Evolutionary conservation across 2,888 invertebrate species (phyloP), one percentile per base, ranked within the genome.

Genomic region (Sinopyrophorus schimmeli): DNA sequence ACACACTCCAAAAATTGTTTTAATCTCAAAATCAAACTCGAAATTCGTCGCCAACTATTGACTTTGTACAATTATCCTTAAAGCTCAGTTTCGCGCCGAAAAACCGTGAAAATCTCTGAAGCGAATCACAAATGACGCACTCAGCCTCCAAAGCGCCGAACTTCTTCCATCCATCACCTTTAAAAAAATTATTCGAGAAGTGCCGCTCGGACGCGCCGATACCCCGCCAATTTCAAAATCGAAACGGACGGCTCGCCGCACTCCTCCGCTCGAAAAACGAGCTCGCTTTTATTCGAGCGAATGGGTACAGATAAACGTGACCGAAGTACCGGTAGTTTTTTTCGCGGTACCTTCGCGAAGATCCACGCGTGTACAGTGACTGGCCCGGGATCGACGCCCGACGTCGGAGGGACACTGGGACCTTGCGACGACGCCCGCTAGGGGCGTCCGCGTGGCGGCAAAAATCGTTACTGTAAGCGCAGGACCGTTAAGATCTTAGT

Each of bases 401-500:
- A 62, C 66, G 71, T 66, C 68, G 62, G 66, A 67, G 62, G 68
- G 69, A 70, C 68, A 72, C 71, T 72, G 66, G 62, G 53, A 55
- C 60, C 57, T 71, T 68, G 59, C 14, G 48, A 48, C 54, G 54
- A 53, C 42, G 57, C 64, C 47, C 71, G 65, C 46, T 40, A 60
- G 66, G 53, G 67, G 71, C 69, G 66, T 61, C 52, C 57, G 31
- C 27, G 52, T 46, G 55, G 55, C 55, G 58, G 63, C 69, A 69
- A 72, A 72, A 72, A 72, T 72, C 72, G 70, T 72, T 72, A 72
- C 69, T 68, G 62, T 67, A 58, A 69, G 71, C 72, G 72, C 72
- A 72, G 65, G 70, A 55, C 40, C 37, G 39, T 53, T 47, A 38
- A 40, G 48, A 42, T 41, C 31, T 47, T 39, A 44, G 41, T 44